These are phyloP conservation scores for Hofmannophila pseudospretella DNA, from an alignment of 2,888 invertebrate genomes.

Conservation along the genomic window DNA sequence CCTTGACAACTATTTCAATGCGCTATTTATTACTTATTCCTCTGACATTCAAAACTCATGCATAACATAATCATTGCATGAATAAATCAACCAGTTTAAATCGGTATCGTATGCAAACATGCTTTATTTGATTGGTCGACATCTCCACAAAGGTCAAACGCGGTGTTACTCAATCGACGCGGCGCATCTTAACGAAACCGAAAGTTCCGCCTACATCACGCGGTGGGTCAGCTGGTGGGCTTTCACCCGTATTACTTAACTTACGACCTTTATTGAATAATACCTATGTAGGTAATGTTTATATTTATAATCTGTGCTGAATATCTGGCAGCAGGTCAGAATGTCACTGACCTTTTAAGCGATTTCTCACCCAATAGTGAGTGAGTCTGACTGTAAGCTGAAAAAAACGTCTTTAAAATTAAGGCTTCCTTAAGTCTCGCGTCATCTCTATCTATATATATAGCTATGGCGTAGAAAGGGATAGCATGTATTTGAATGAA, in stretches of 20 bases:
- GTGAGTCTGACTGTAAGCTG: too few relatives aligned
- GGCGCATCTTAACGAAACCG: conserved; percentile 34
- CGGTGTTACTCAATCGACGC: conserved; percentile 35
- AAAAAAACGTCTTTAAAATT: too few relatives aligned
- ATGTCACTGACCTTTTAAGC: conserved; percentile 1
- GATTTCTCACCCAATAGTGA: too few relatives aligned
- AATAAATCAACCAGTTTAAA: conserved; percentile 11
- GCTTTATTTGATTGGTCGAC: conserved; percentile 18
- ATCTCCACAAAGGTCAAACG: conserved; percentile 44
- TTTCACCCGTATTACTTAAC: conserved; percentile 63
- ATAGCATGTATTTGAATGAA: too few relatives aligned
- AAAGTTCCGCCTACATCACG: conserved; percentile 50
- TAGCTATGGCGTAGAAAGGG: too few relatives aligned
- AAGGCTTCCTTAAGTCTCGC: too few relatives aligned
- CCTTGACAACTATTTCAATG: background rate
- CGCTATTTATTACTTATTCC: conserved; percentile 12
- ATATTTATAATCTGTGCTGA: background rate
- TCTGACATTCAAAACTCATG: conserved; percentile 9
- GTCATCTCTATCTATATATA: too few relatives aligned
- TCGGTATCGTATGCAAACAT: conserved; percentile 22
- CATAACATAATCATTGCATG: conserved; percentile 1
- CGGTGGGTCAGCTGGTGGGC: conserved; percentile 47
- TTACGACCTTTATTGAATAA: conserved; percentile 34
- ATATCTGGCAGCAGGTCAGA: background rate
- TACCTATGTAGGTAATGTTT: conserved; percentile 25